phyloP scores from a whole-genome alignment of 2,797 vertebrate genomes.

The Dicrostonyx torquatus region DNA sequence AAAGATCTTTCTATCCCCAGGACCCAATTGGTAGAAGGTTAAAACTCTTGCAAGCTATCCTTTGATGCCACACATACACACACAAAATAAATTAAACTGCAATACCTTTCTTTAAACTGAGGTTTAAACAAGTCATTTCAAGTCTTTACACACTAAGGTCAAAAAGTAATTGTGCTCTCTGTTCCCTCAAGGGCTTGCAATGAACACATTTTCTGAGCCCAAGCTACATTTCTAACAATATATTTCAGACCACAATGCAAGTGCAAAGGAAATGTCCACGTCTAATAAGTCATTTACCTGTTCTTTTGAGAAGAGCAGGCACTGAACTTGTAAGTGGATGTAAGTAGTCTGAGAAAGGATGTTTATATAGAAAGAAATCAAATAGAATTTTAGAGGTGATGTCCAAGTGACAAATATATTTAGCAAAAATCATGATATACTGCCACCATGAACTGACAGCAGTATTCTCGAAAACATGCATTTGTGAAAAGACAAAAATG shows the following conservation, averaged over 20 bases:
- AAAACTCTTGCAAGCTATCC: background rate
- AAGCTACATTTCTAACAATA: background rate
- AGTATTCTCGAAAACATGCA: background rate
- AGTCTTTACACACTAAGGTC: background rate
- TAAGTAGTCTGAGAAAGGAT: constrained; percentile 1
- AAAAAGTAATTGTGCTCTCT: background rate
- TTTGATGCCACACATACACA: background rate
- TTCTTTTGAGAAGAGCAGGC: background rate
- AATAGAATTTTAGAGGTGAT: constrained; percentile 20
- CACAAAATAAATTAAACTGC: background rate
- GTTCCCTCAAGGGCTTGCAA: background rate
- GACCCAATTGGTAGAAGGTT: background rate
- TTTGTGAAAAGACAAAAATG: constrained; percentile 36
- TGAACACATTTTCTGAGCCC: background rate
- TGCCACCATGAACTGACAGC: background rate
- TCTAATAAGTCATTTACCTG: constrained; percentile 28
- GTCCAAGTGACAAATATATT: constrained; percentile 33
- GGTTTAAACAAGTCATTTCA: background rate
- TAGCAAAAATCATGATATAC: background rate
- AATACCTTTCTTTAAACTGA: background rate
- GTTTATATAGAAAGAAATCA: background rate
- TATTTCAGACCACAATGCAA: background rate
- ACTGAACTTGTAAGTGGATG: background rate
- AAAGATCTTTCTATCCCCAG: background rate
- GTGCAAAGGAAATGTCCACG: background rate